phyloP scores from a whole-genome alignment of 2,888 invertebrate genomes.

The Vesta saturnalis region DNA sequence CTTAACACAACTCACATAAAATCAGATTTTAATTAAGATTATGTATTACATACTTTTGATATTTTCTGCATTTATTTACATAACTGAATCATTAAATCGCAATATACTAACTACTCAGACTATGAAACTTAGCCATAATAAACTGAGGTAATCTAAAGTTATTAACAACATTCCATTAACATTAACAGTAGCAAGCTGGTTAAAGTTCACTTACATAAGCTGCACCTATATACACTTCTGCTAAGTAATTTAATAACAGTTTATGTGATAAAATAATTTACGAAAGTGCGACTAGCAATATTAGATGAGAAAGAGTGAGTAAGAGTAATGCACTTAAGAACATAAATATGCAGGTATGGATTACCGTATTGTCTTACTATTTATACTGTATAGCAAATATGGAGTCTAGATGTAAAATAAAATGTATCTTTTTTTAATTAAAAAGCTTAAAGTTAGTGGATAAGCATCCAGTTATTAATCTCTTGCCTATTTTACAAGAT shows the following conservation, averaged over 20 bases:
- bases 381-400: neutral
- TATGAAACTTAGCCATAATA: neutral
- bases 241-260: conserved; percentile 32
- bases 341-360: conserved; percentile 24
- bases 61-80: too few species aligned
- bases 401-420: neutral
- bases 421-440: too few species aligned
- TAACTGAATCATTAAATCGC: too few species aligned
- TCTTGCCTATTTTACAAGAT: too few species aligned
- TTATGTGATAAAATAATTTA: conserved; percentile 29
- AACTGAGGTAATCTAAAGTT: neutral
- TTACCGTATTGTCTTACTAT: neutral
- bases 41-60: too few species aligned
- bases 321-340: conserved; percentile 11
- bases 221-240: conserved; percentile 20
- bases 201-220: conserved; percentile 22
- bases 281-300: conserved; percentile 21
- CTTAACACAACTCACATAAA: too few species aligned
- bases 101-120: too few species aligned
- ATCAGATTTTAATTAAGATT: too few species aligned
- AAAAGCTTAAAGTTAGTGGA: too few species aligned
- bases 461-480: too few species aligned
- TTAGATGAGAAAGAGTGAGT: conserved; percentile 21
- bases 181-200: conserved; percentile 18
- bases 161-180: conserved; percentile 14